Evolutionary conservation across 2,797 vertebrate genomes (phyloP).

Genomic region (Lycodopsis pacificus): DNA sequence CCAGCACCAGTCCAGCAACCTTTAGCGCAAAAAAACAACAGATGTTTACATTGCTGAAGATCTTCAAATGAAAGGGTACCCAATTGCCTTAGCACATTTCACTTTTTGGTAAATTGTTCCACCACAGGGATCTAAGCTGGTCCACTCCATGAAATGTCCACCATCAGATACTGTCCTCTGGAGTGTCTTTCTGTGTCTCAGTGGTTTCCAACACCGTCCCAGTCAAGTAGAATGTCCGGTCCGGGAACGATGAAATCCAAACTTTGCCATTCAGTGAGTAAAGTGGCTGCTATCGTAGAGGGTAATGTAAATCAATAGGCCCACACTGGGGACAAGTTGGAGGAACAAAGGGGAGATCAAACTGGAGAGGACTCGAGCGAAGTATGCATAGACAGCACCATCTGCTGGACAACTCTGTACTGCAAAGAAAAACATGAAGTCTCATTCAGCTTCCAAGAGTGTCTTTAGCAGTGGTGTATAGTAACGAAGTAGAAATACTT

Average conservation of each 20-base stretch:
- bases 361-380: not conserved
- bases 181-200: not conserved
- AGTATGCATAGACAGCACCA: slow-evolving; percentile 57
- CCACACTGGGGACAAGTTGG: not conserved
- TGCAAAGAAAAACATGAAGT: not conserved
- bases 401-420: slow-evolving; percentile 64
- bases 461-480: not conserved
- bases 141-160: not conserved
- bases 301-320: not conserved
- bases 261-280: not conserved
- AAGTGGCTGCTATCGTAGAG: not conserved
- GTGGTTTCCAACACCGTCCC: not conserved
- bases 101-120: too few species aligned
- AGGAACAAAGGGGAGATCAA: not conserved
- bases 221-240: not conserved
- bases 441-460: not conserved
- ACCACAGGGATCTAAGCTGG: not conserved
- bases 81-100: not conserved
- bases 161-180: not conserved
- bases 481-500: too few species aligned
- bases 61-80: not conserved
- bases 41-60: not conserved
- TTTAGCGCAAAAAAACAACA: not conserved
- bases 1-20: not conserved
- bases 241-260: not conserved